phyloP scores from a whole-genome alignment of 2,888 invertebrate species.

The Hirtodrosophila histrioides region DNA sequence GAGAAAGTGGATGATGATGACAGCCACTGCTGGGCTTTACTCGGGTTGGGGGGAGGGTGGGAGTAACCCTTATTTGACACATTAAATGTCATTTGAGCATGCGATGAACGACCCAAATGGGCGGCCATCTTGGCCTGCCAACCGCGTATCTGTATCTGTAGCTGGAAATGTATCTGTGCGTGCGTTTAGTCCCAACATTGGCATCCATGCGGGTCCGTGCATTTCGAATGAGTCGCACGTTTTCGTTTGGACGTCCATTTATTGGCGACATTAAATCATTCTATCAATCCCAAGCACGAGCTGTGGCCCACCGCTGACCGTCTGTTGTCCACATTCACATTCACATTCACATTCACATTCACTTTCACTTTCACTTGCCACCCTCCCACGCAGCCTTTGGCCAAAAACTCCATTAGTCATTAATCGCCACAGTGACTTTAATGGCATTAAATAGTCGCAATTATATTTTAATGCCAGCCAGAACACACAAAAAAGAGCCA shows the following conservation, averaged over 20 bases:
- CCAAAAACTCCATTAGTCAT: constrained; percentile 72
- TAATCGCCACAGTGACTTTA: constrained; percentile 78
- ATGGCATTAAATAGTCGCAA: constrained; percentile 81
- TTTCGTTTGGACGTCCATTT: constrained; percentile 69
- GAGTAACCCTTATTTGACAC: constrained; percentile 82
- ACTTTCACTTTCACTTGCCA: constrained; percentile 18
- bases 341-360: neutral
- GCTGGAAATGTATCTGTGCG: neutral
- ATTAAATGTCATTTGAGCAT: constrained; percentile 82
- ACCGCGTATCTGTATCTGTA: constrained; percentile 21
- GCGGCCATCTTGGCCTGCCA: constrained; percentile 76
- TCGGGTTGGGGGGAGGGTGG: constrained; percentile 25
- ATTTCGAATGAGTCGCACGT: constrained; percentile 76
- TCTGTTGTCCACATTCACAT: constrained; percentile 19
- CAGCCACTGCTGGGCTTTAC: constrained; percentile 22
- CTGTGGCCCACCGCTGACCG: constrained; percentile 41
- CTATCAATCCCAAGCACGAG: constrained; percentile 82
- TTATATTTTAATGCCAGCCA: constrained; percentile 73
- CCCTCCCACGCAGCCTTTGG: constrained; percentile 16
- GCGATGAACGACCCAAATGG: constrained; percentile 68
- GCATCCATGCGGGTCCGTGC: constrained; percentile 63
- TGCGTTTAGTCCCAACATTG: constrained; percentile 7
- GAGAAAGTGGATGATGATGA: constrained; percentile 72
- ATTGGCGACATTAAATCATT: constrained; percentile 83
- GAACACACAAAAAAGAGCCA: constrained; percentile 13